These are phyloP conservation scores for Mesochorus sp. DNA, from an alignment of 2,888 invertebrate species.

Conservation along the genomic window DNA sequence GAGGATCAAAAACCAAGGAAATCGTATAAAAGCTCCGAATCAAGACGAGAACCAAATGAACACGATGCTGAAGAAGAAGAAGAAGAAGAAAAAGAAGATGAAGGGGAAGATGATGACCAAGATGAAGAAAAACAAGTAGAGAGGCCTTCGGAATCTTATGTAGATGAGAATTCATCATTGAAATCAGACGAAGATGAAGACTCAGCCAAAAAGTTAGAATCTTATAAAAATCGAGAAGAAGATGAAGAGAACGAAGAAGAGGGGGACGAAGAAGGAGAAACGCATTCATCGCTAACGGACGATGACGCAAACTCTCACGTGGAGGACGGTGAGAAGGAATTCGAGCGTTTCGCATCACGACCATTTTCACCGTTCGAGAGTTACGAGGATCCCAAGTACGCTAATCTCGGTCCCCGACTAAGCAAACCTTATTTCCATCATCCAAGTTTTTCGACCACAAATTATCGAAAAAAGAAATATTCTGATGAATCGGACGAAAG, in stretches of 20 bases:
- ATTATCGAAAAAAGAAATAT: conserved; percentile 60
- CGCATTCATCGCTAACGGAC: conserved; percentile 34
- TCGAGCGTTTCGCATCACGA: conserved; percentile 69
- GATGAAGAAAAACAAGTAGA: conserved; percentile 42
- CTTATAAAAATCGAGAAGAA: conserved; percentile 35
- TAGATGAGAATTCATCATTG: conserved; percentile 18
- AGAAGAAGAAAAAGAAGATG: conserved; percentile 46
- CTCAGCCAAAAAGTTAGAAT: conserved; percentile 19
- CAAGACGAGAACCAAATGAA: conserved; percentile 28
- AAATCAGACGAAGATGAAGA: conserved; percentile 27
- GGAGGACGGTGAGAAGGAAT: conserved; percentile 66
- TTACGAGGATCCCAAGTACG: conserved; percentile 73
- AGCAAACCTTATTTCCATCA: conserved; percentile 77
- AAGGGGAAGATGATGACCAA: conserved; percentile 54
- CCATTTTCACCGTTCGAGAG: conserved; percentile 76
- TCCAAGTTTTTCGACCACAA: conserved; percentile 65
- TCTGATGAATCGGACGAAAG: conserved; percentile 44
- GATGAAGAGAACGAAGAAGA: conserved; percentile 57
- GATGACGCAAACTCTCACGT: conserved; percentile 45
- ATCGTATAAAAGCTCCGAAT: conserved; percentile 58
- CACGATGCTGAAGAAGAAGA: conserved; percentile 49
- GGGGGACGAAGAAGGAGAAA: conserved; percentile 46
- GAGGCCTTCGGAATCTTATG: conserved; percentile 27
- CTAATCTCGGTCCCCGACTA: conserved; percentile 74
- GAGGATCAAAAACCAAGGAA: conserved; percentile 54